Evolutionary conservation across 2,888 invertebrate genomes (phyloP).

Genomic region (Chrysodeixis includens): DNA sequence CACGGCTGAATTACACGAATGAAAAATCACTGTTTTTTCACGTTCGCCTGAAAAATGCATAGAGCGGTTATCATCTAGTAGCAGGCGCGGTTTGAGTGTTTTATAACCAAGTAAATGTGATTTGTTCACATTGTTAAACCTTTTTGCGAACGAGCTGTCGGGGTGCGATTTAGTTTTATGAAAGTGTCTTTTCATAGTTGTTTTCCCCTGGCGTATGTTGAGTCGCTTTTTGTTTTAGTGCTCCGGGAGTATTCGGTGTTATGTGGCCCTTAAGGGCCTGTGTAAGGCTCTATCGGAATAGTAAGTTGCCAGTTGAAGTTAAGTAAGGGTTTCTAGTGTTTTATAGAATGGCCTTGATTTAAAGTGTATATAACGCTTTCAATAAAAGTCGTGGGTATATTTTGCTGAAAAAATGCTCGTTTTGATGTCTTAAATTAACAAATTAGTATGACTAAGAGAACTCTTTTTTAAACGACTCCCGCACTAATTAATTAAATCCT

Average conservation of each 20-base stretch:
- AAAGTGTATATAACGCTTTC: too few species aligned
- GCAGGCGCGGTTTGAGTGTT: conserved; percentile 51
- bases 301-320: too few species aligned
- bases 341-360: too few species aligned
- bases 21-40: conserved; percentile 31
- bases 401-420: too few species aligned
- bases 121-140: conserved; percentile 56
- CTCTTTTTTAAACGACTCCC: too few species aligned
- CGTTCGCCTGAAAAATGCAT: conserved; percentile 60
- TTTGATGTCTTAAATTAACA: too few species aligned
- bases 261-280: background rate
- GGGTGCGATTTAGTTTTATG: conserved; percentile 7
- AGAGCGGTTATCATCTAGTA: conserved; percentile 60
- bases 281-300: background rate
- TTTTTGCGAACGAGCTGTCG: conserved; percentile 46
- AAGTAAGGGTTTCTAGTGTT: too few species aligned
- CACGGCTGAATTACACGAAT: conserved; percentile 15
- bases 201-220: background rate
- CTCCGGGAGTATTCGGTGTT: background rate
- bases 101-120: conserved; percentile 58
- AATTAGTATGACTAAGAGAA: too few species aligned
- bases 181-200: background rate
- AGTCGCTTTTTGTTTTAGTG: background rate
- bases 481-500: too few species aligned
- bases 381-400: too few species aligned